A percentile compares a stretch with the other conserved stretches of the same genome.
These are phyloP conservation scores for Strigamia crassipes DNA, from an alignment of 2,888 invertebrate genomes.

Conservation along the genomic window DNA sequence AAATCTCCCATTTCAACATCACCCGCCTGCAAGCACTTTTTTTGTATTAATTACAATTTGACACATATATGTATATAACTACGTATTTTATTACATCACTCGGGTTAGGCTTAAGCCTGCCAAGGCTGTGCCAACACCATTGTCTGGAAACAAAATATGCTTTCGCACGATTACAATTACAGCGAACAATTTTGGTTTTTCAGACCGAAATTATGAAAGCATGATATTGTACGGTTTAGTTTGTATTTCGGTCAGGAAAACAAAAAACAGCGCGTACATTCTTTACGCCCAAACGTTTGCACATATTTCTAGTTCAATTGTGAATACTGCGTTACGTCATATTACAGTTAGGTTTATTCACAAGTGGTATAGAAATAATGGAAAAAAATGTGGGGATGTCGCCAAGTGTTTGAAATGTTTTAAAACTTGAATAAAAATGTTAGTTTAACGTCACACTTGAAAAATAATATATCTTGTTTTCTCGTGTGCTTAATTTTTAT, in stretches of 20 bases:
- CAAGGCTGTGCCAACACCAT: not conserved
- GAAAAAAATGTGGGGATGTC: not conserved
- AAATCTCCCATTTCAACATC: not conserved
- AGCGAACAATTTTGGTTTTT: not conserved
- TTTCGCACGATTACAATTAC: conserved; percentile 19
- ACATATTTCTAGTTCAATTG: not conserved
- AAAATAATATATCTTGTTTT: too few species aligned
- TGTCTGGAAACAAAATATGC: not conserved
- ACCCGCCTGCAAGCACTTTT: not conserved
- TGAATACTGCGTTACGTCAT: not conserved
- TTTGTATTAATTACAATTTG: not conserved
- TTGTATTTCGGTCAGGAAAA: not conserved
- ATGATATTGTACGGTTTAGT: too few species aligned
- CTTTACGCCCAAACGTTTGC: too few species aligned
- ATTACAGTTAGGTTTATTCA: not conserved
- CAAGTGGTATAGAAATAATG: not conserved
- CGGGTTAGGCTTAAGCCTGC: not conserved
- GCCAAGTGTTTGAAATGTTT: too few species aligned
- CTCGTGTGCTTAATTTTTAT: not conserved
- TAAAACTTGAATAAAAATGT: not conserved
- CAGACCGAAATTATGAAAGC: not conserved
- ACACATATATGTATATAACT: not conserved
- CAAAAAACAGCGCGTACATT: not conserved
- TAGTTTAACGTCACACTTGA: not conserved
- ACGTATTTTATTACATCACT: not conserved